phyloP scores from a whole-genome alignment of 1,140 invertebrate species.

The Lucilia sericata region DNA sequence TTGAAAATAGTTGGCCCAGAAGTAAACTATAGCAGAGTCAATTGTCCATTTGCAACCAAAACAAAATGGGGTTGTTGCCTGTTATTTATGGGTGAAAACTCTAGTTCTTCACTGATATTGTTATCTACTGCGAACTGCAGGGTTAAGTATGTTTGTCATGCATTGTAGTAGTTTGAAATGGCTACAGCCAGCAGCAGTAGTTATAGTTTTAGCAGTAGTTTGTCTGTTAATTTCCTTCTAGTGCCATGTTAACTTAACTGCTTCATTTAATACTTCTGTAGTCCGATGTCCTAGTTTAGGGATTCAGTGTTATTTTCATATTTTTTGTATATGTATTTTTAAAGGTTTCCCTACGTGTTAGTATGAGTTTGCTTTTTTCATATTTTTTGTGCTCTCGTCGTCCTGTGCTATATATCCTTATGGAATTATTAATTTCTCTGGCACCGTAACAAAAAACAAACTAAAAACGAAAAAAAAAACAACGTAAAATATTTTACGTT shows the following conservation, averaged over 20 bases:
- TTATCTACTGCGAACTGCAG: not conserved
- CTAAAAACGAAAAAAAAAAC: not conserved
- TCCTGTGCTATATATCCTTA: not conserved
- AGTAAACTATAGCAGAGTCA: too few relatives aligned
- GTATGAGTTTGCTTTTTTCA: not conserved
- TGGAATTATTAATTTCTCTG: conserved; percentile 32
- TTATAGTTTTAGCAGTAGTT: not conserved
- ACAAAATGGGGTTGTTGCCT: too few relatives aligned
- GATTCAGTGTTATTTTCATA: conserved; percentile 13
- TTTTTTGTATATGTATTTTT: not conserved
- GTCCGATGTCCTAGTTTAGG: conserved; percentile 37
- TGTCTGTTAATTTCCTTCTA: conserved; percentile 35
- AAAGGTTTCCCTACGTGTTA: not conserved
- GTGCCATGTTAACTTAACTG: conserved; percentile 28
- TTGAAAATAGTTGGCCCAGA: too few relatives aligned
- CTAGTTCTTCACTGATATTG: too few relatives aligned
- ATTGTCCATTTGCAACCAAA: too few relatives aligned
- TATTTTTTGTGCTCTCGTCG: not conserved
- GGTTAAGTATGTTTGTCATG: not conserved
- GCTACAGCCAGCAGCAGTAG: not conserved
- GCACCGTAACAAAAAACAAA: not conserved
- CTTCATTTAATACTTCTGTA: conserved; percentile 32
- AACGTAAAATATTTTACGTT: conserved; percentile 6
- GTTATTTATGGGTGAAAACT: too few relatives aligned
- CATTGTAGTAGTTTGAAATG: not conserved